Evolutionary conservation across 2,113 vertebrate species (phyloP), one percentile per base, ranked within the genome.

Genomic region (Progne subis): DNA sequence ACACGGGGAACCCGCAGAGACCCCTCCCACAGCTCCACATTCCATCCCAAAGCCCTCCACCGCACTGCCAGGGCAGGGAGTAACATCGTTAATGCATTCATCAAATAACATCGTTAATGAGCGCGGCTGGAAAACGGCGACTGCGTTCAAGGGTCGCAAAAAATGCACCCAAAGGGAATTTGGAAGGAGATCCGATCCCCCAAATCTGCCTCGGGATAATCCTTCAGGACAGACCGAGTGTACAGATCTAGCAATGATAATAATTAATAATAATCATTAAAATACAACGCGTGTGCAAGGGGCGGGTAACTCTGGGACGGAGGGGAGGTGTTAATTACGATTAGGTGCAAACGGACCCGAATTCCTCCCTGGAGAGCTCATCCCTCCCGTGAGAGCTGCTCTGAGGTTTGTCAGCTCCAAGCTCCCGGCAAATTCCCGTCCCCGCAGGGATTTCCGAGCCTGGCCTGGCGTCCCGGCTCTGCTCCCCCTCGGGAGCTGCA

Each of bases 401-500:
- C 23, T 7, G 69, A 14, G 53, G 4, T 34, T 46, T 2, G 1
- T 3, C n/a, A 17, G 59, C 37, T 9, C 53, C 34, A 4, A 5
- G 56, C 9, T 25, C 24, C 12, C 50, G 4, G 1, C 1, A 0
- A 13, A 23, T 32, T 32, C 44, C 53, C 9, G 14, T 65, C 61
- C 39, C 28, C 12, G n/a, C 39, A 25, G 63, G 52, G 19, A 29
- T 53, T n/a, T 14, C 46, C 4, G 26, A 32, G 82, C 72, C 64
- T 6, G 32, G 7, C 52, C 61, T 3, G 53, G 2, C 3, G 0
- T 11, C 37, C 31, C 37, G 31, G 8, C 49, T 14, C 6, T 9
- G 9, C 3, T 21, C 26, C 37, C 25, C 26, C 41, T 11, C 12
- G 11, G 8, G 1, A 31, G 39, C 12, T 39, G 39, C 57, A 25